These are phyloP conservation scores for Hippocampus mohnikei DNA, from an alignment of 2,113 vertebrate genomes.

Conservation along the genomic window DNA sequence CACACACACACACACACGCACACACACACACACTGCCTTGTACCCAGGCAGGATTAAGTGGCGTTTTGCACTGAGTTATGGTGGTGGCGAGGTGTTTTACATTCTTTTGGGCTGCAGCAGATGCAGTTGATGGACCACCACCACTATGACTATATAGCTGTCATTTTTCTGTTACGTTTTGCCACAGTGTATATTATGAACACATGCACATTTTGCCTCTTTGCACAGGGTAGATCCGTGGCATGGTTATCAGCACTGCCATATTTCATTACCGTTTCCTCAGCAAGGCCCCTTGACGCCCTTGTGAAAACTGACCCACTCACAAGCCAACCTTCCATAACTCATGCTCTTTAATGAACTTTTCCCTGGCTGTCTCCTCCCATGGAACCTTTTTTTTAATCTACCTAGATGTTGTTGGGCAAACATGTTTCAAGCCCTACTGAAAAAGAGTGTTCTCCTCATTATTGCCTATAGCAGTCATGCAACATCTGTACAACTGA, in stretches of 20 bases:
- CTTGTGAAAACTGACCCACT: constrained; percentile 57
- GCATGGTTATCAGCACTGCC: constrained; percentile 32
- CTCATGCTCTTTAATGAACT: background rate
- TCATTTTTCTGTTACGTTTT: constrained; percentile 17
- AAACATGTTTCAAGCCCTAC: background rate
- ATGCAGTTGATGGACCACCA: constrained; percentile 42
- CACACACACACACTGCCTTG: constrained; percentile 25
- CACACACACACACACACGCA: too few species aligned
- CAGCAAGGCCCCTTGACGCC: constrained; percentile 52
- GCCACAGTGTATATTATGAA: background rate
- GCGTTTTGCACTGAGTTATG: constrained; percentile 44
- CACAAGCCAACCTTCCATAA: background rate
- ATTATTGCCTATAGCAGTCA: background rate
- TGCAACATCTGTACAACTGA: background rate
- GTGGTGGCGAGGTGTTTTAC: constrained; percentile 50
- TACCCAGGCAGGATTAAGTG: constrained; percentile 23
- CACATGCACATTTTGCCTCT: constrained; percentile 11
- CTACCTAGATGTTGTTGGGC: background rate
- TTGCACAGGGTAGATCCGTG: constrained; percentile 25
- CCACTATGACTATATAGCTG: constrained; percentile 33
- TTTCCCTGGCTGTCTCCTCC: constrained; percentile 27
- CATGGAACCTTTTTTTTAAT: background rate
- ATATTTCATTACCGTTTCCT: constrained; percentile 59
- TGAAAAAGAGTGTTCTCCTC: background rate
- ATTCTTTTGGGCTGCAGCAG: constrained; percentile 43